phyloP scores from a whole-genome alignment of 1,140 invertebrate genomes.

The Grapholita molesta region DNA sequence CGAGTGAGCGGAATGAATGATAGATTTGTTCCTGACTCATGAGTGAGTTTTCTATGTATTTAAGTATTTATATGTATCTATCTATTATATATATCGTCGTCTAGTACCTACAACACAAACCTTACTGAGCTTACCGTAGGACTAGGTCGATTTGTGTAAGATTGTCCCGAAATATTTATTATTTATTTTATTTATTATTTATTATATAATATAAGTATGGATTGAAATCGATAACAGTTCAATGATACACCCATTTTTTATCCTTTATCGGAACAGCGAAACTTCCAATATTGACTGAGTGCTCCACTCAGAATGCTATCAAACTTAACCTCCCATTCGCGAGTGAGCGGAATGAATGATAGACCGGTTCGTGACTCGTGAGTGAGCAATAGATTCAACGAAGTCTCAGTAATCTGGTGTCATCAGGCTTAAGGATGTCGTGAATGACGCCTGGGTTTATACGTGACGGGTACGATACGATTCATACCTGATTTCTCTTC shows the following conservation, averaged over 20 bases:
- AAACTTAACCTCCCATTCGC: not conserved
- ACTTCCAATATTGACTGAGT: not conserved
- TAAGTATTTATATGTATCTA: no score
- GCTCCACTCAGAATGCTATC: not conserved
- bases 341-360: not conserved
- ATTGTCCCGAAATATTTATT: no score
- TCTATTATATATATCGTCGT: no score
- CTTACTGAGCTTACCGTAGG: no score
- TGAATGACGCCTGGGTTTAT: not conserved
- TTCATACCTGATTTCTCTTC: no score
- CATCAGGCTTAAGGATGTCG: not conserved
- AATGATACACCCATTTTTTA: not conserved
- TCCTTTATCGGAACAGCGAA: not conserved
- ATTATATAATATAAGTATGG: no score
- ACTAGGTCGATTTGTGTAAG: no score
- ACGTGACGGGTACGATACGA: not conserved
- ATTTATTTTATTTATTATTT: no score
- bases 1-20: not conserved
- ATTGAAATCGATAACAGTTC: no score
- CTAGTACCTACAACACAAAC: no score
- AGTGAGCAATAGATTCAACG: constrained; percentile 7
- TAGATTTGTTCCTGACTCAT: not conserved
- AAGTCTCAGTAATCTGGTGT: not conserved
- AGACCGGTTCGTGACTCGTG: not conserved
- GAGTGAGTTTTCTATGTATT: no score